Percentiles rank a stretch among this genome's conserved stretches.
Conservation (phyloP, 2,113 vertebrate genomes). For the Seriola aureovittata region DNA sequence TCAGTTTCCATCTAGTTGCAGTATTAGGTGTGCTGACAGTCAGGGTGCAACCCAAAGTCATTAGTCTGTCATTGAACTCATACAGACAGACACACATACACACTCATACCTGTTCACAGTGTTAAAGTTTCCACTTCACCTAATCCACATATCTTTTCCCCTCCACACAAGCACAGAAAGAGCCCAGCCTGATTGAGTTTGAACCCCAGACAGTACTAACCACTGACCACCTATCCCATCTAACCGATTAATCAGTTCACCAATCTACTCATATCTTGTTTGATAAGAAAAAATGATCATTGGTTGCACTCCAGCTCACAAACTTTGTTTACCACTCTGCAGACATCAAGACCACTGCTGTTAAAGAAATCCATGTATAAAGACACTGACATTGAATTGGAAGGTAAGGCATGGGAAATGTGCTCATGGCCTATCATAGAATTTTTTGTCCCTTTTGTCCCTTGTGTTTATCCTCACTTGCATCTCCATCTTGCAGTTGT, state of each 20-base stretch:
- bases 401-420: slow-evolving; percentile 79
- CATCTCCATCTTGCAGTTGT: slow-evolving; percentile 79
- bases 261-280: neutral
- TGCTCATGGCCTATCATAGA: neutral
- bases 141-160: neutral
- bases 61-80: neutral
- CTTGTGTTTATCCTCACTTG: neutral
- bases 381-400: slow-evolving; percentile 87
- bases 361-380: slow-evolving; percentile 90
- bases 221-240: neutral
- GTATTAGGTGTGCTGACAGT: neutral
- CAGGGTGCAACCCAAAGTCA: neutral
- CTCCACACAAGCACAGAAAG: neutral
- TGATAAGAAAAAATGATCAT: neutral
- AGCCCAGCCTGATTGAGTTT: neutral
- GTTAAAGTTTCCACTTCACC: neutral
- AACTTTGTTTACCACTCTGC: slow-evolving; percentile 26
- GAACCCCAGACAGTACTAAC: neutral
- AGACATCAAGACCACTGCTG: slow-evolving; percentile 87
- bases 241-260: slow-evolving; percentile 3
- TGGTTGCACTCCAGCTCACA: neutral
- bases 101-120: neutral
- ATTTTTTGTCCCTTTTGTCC: neutral
- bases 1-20: slow-evolving; percentile 54
- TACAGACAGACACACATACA: neutral